phyloP scores from a whole-genome alignment of 64 coral and sea anemone species.

The Pocillopora verrucosa region DNA sequence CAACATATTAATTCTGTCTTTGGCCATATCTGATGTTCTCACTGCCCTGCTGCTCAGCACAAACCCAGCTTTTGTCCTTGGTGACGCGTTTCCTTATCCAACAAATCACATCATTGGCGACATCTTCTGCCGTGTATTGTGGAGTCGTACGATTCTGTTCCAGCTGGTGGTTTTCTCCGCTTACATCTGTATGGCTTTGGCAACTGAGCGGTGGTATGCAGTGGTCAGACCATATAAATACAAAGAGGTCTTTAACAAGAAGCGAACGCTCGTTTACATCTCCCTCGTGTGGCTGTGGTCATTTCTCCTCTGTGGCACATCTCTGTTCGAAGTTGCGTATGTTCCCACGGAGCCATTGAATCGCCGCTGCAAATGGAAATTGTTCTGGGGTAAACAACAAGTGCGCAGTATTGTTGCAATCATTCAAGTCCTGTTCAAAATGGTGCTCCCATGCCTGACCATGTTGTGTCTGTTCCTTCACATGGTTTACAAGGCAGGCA shows the following conservation, averaged over 20 bases:
- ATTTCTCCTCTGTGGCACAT: conserved; percentile 3
- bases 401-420: neutral
- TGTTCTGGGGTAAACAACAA: neutral
- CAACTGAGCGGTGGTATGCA: conserved; percentile 60
- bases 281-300: neutral
- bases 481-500: conserved; percentile 20
- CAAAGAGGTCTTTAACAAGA: conserved; percentile 31
- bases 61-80: conserved; percentile 32
- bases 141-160: conserved; percentile 46
- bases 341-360: neutral
- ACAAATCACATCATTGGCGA: conserved; percentile 5
- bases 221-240: conserved; percentile 48
- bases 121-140: conserved; percentile 45
- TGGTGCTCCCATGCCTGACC: neutral
- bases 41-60: conserved; percentile 11
- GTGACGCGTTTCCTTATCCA: conserved; percentile 52
- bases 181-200: conserved; percentile 36
- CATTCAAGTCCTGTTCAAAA: neutral
- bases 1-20: conserved; percentile 39
- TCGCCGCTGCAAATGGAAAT: neutral
- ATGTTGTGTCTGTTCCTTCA: conserved; percentile 47
- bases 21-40: conserved; percentile 39
- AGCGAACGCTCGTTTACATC: conserved; percentile 19
- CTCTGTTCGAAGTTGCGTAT: conserved; percentile 22
- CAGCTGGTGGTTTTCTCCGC: conserved; percentile 38